Evolutionary conservation across 1,140 invertebrate species (phyloP).

Genomic region (Drosophila auraria): DNA sequence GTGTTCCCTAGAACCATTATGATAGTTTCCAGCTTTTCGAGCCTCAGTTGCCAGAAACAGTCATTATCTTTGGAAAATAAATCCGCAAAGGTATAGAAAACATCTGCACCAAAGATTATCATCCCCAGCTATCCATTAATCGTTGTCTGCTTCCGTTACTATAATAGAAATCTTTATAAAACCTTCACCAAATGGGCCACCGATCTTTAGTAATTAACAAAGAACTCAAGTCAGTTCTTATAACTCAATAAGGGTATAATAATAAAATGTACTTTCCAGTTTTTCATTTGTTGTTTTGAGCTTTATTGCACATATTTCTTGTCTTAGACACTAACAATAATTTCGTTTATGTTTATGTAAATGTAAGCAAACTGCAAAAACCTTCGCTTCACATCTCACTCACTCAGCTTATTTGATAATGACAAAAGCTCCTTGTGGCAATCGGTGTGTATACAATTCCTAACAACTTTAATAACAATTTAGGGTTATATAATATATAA

Average conservation of each 20-base stretch:
- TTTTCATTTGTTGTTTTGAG: slow-evolving; percentile 26
- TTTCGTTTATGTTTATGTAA: slow-evolving; percentile 30
- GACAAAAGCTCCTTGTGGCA: slow-evolving; percentile 18
- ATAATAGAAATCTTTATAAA: neutral
- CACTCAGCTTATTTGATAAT: slow-evolving; percentile 9
- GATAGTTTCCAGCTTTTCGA: neutral
- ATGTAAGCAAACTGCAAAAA: slow-evolving; percentile 34
- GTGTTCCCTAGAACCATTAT: no score
- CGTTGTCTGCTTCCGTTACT: neutral
- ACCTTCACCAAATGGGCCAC: neutral
- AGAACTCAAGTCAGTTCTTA: neutral
- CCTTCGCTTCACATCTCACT: neutral
- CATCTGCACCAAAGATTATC: neutral
- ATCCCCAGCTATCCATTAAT: neutral
- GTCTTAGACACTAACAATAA: slow-evolving; percentile 71
- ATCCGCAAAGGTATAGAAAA: neutral
- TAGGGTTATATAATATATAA: slow-evolving; percentile 47
- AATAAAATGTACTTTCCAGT: no score
- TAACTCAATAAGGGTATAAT: neutral
- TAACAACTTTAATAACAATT: slow-evolving; percentile 74
- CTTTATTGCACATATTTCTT: slow-evolving; percentile 71
- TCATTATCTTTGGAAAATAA: neutral
- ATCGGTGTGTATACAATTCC: slow-evolving; percentile 42
- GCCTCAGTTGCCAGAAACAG: no score
- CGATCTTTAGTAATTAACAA: no score